These are phyloP conservation scores for Ictinia mississippiensis DNA, from an alignment of 2,797 vertebrate genomes.

Conservation along the genomic window DNA sequence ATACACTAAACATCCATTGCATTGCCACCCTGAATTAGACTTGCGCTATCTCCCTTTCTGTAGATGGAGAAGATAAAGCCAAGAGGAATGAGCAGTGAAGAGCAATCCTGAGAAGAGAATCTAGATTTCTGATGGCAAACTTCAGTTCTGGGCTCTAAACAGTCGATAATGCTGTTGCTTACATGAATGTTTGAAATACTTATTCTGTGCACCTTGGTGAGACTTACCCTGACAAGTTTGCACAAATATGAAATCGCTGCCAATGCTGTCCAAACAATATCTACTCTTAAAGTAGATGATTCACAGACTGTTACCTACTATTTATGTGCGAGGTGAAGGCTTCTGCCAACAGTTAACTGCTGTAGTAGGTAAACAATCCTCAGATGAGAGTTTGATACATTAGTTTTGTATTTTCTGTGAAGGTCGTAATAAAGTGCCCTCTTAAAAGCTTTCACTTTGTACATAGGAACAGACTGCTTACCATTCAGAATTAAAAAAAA, in stretches of 20 bases:
- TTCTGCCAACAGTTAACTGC: not conserved
- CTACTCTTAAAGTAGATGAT: not conserved
- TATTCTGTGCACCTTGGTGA: not conserved
- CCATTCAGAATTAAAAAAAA: not conserved
- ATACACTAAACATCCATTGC: not conserved
- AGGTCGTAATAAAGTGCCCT: not conserved
- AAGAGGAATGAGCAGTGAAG: not conserved
- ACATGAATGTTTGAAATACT: not conserved
- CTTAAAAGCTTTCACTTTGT: constrained; percentile 4
- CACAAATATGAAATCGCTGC: not conserved
- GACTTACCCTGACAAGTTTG: not conserved
- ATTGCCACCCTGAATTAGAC: not conserved
- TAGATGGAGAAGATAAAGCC: not conserved
- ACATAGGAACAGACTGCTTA: not conserved
- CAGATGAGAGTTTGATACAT: not conserved
- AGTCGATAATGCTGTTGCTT: not conserved
- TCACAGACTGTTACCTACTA: not conserved
- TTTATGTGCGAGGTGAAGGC: constrained; percentile 15
- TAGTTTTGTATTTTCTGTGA: not conserved
- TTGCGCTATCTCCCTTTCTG: not conserved
- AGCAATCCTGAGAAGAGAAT: not conserved
- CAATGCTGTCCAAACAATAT: not conserved
- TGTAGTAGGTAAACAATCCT: not conserved
- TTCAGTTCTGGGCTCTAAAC: not conserved
- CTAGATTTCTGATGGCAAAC: not conserved